Conservation (phyloP, 2,888 invertebrate species). For the Chymomyza procnemis region DNA sequence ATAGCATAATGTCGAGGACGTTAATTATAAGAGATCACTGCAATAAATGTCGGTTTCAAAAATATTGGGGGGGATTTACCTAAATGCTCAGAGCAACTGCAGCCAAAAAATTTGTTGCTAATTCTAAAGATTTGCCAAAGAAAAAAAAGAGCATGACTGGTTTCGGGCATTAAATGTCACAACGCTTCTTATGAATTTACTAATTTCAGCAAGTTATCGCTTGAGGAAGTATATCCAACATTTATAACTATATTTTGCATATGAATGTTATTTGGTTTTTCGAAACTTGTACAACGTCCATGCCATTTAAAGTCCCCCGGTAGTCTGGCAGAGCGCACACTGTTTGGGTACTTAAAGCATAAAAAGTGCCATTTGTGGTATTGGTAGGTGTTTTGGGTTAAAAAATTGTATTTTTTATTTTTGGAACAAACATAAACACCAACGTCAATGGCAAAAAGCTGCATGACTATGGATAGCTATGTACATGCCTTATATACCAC, state of each 20-base stretch:
- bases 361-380: not conserved
- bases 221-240: not conserved
- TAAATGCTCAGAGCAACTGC: not conserved
- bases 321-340: not conserved
- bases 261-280: slow-evolving; percentile 5
- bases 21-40: too few relatives aligned
- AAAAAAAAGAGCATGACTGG: too few relatives aligned
- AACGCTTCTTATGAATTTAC: not conserved
- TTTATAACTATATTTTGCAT: not conserved
- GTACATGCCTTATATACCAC: slow-evolving; percentile 35
- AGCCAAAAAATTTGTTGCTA: not conserved
- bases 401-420: slow-evolving; percentile 48
- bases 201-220: not conserved
- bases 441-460: slow-evolving; percentile 19
- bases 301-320: too few relatives aligned
- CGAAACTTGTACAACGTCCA: not conserved
- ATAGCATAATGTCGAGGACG: too few relatives aligned
- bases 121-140: not conserved
- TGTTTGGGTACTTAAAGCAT: not conserved
- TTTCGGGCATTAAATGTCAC: not conserved
- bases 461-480: slow-evolving; percentile 4
- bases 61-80: not conserved
- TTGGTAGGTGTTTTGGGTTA: slow-evolving; percentile 28
- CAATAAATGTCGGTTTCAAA: not conserved
- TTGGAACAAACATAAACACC: slow-evolving; percentile 51